phyloP scores from a whole-genome alignment of 2,797 vertebrate genomes.

The Sciaenops ocellatus region DNA sequence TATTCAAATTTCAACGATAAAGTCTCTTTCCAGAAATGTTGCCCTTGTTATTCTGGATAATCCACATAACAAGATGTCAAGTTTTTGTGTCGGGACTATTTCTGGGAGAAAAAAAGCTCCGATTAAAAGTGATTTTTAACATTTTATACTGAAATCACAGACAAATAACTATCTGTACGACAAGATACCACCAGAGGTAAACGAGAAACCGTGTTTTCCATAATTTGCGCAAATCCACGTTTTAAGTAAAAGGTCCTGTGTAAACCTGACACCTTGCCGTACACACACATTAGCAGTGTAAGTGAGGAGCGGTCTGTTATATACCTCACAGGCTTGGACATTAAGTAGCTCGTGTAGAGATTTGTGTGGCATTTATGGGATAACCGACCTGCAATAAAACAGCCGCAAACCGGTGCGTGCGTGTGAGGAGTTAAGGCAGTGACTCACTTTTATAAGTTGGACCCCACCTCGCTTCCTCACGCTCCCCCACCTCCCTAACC shows the following conservation, averaged over 20 bases:
- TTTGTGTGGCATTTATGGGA: conserved; percentile 78
- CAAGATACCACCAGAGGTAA: neutral
- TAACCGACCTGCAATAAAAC: conserved; percentile 72
- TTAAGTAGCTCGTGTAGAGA: conserved; percentile 62
- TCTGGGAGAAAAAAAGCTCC: neutral
- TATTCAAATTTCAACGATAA: neutral
- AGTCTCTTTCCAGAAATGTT: neutral
- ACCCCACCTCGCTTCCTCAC: conserved; percentile 44
- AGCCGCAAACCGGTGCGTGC: conserved; percentile 50
- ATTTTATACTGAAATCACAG: too few species aligned
- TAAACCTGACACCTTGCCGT: conserved; percentile 6
- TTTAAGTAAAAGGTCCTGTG: conserved; percentile 20
- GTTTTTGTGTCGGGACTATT: neutral
- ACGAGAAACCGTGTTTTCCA: neutral
- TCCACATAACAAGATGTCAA: neutral
- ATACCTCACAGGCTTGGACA: conserved; percentile 41
- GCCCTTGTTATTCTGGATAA: neutral
- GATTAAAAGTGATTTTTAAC: neutral
- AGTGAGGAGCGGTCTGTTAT: conserved; percentile 10
- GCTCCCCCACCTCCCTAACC: conserved; percentile 15
- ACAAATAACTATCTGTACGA: neutral
- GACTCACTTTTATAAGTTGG: conserved; percentile 71
- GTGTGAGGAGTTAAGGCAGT: conserved; percentile 46
- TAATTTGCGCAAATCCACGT: conserved; percentile 16
- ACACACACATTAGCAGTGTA: conserved; percentile 16